These are phyloP conservation scores for Corythucha ciliata DNA, from an alignment of 2,888 invertebrate genomes.

Conservation along the genomic window DNA sequence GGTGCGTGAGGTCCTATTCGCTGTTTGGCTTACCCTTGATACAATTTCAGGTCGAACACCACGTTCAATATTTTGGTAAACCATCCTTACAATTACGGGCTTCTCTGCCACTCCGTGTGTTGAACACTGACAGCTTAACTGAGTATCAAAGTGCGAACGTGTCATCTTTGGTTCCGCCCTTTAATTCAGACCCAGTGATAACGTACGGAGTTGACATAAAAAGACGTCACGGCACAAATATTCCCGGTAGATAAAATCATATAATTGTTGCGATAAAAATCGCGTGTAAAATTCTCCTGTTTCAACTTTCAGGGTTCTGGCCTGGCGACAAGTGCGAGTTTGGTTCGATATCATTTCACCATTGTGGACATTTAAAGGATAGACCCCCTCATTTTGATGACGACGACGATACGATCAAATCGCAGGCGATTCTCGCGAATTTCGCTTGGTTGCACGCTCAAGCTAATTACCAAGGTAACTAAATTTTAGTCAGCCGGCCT, in stretches of 20 bases:
- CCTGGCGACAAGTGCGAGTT: conserved; percentile 69
- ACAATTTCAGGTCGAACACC: conserved; percentile 54
- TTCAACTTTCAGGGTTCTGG: conserved; percentile 70
- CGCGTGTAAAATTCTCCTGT: background rate
- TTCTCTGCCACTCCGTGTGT: conserved; percentile 18
- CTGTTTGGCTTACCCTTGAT: too few relatives aligned
- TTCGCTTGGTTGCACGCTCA: conserved; percentile 72
- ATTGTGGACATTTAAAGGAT: conserved; percentile 50
- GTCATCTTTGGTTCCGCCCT: conserved; percentile 44
- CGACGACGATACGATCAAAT: conserved; percentile 51
- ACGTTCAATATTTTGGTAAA: conserved; percentile 59
- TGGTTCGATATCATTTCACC: conserved; percentile 65
- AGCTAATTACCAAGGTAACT: conserved; percentile 71
- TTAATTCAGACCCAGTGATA: conserved; percentile 48
- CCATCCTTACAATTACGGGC: conserved; percentile 59
- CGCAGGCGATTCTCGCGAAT: conserved; percentile 66
- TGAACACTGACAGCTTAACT: conserved; percentile 16
- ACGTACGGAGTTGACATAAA: conserved; percentile 48
- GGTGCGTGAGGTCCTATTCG: too few relatives aligned
- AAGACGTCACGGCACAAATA: conserved; percentile 57
- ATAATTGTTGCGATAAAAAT: too few relatives aligned
- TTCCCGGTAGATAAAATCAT: conserved; percentile 53
- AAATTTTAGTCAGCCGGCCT: too few relatives aligned
- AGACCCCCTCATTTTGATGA: conserved; percentile 46
- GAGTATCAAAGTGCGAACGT: conserved; percentile 39